phyloP scores from a whole-genome alignment of 2,797 vertebrate genomes.

The Oryzias dopingdopingensis region DNA sequence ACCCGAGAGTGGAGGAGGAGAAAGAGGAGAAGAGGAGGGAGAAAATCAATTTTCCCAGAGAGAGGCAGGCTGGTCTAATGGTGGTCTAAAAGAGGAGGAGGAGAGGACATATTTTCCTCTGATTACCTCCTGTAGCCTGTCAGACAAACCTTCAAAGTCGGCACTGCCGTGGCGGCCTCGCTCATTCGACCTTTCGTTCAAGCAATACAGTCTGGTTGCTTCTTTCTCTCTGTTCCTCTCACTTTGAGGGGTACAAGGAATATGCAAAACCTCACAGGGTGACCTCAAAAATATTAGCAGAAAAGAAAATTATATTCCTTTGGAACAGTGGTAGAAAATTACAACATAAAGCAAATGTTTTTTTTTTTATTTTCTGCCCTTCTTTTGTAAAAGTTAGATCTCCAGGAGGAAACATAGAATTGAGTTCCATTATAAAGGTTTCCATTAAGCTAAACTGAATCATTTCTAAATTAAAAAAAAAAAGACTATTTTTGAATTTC shows the following conservation, averaged over 20 bases:
- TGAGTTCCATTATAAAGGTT: constrained; percentile 47
- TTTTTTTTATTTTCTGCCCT: constrained; percentile 20
- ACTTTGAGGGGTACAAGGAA: constrained; percentile 24
- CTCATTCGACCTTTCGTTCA: constrained; percentile 44
- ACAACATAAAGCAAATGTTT: constrained; percentile 10
- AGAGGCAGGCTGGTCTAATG: constrained; percentile 75
- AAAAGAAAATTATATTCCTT: constrained; percentile 12
- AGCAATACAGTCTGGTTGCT: constrained; percentile 28
- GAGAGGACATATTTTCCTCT: constrained; percentile 79
- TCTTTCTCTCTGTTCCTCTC: constrained; percentile 24
- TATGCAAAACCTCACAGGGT: constrained; percentile 15
- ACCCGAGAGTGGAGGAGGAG: constrained; percentile 59
- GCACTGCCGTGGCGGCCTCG: constrained; percentile 35
- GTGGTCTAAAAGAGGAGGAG: constrained; percentile 76
- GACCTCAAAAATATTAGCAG: constrained; percentile 7
- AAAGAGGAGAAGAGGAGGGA: constrained; percentile 48
- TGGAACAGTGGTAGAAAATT: constrained; percentile 7
- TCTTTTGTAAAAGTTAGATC: constrained; percentile 36
- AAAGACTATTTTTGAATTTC: constrained; percentile 44
- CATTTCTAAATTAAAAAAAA: constrained; percentile 52
- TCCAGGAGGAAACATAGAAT: constrained; percentile 40
- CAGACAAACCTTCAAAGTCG: constrained; percentile 69
- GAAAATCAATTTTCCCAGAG: constrained; percentile 80
- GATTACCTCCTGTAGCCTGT: constrained; percentile 76
- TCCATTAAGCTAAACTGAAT: constrained; percentile 57